Percentiles rank a stretch among this genome's conserved stretches.
phyloP scores from a whole-genome alignment of 2,797 vertebrate genomes.

The Pipistrellus nathusii region DNA sequence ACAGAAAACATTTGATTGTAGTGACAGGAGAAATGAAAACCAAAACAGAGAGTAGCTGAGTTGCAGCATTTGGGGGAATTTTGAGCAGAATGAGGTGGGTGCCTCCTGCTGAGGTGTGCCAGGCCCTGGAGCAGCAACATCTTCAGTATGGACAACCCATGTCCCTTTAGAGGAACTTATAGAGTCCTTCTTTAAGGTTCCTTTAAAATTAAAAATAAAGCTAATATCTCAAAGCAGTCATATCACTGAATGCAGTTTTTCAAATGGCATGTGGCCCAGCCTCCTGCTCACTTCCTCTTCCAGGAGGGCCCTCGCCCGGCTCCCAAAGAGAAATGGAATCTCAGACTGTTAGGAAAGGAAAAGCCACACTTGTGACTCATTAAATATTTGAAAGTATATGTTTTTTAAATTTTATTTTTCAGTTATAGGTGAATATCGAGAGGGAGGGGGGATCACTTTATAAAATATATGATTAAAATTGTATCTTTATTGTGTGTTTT shows the following conservation, averaged over 20 bases:
- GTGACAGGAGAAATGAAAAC: conserved; percentile 13
- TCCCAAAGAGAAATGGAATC: neutral
- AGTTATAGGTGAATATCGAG: neutral
- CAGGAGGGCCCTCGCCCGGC: neutral
- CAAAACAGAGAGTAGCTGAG: neutral
- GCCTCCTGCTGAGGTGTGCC: neutral
- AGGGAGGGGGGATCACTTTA: neutral
- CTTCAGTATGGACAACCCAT: neutral
- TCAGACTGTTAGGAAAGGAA: neutral
- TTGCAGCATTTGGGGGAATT: neutral
- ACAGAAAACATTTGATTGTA: neutral
- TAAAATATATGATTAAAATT: neutral
- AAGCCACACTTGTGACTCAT: neutral
- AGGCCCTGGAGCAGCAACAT: neutral
- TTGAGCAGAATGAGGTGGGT: neutral
- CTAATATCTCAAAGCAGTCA: neutral
- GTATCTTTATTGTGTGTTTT: neutral
- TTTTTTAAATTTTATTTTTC: neutral
- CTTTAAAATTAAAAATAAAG: neutral
- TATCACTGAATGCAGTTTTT: neutral
- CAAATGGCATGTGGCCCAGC: too few species aligned
- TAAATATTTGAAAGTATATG: neutral
- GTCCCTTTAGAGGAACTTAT: neutral
- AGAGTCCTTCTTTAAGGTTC: neutral
- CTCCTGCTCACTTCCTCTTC: neutral